Conservation (phyloP, 2,113 vertebrate species). For the Caloenas nicobarica region DNA sequence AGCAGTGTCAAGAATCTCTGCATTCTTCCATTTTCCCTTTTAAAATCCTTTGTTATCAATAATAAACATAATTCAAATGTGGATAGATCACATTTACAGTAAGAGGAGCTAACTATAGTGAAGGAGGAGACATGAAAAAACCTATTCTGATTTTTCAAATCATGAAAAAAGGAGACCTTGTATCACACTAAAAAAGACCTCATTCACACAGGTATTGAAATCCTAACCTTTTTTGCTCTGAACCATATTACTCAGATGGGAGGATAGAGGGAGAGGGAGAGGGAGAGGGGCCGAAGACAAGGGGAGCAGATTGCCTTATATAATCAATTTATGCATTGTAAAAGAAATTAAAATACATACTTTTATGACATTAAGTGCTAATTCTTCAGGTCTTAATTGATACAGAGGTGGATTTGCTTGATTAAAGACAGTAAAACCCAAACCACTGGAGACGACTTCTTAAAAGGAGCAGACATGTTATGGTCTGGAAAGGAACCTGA, state of each 20-base stretch:
- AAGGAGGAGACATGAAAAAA: slow-evolving; percentile 5
- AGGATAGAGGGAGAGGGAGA: not conserved
- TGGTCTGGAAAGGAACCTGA: slow-evolving; percentile 1
- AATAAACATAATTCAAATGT: not conserved
- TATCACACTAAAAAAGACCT: not conserved
- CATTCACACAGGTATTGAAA: slow-evolving; percentile 21
- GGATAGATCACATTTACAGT: not conserved
- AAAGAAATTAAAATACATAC: slow-evolving; percentile 22
- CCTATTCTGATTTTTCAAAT: slow-evolving; percentile 24
- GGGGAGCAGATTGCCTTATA: slow-evolving; percentile 14
- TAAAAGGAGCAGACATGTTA: not conserved
- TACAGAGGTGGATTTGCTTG: not conserved
- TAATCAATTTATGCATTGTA: slow-evolving; percentile 32
- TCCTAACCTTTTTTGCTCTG: slow-evolving; percentile 31
- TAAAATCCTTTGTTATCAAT: not conserved
- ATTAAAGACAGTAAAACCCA: slow-evolving; percentile 52
- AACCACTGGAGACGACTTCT: not conserved
- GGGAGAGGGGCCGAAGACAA: not conserved
- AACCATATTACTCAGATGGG: not conserved
- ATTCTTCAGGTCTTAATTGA: slow-evolving; percentile 57
- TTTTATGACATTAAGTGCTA: slow-evolving; percentile 50
- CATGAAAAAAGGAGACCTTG: not conserved
- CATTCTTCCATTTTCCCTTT: not conserved
- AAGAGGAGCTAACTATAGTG: not conserved
- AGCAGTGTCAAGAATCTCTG: not conserved